Evolutionary conservation across 2,888 invertebrate genomes (phyloP).

Genomic region (Melitaea athalia): DNA sequence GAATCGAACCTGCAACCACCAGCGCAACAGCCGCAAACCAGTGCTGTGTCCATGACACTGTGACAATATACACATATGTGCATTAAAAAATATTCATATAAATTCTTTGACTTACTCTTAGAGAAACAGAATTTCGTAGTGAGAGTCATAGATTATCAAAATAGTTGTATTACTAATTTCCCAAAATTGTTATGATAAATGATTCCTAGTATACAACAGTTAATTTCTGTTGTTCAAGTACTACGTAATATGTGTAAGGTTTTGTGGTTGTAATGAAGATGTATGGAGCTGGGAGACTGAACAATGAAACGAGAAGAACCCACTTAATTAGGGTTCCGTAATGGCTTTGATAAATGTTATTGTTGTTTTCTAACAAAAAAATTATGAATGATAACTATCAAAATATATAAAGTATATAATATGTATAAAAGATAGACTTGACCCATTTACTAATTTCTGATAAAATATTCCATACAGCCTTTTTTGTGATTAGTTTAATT

Average conservation of each 20-base stretch:
- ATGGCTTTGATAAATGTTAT: background rate
- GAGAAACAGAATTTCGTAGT: no score
- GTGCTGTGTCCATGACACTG: no score
- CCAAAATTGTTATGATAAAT: conserved; percentile 6
- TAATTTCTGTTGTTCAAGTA: conserved; percentile 21
- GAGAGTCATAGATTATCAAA: background rate
- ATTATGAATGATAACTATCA: background rate
- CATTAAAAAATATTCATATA: no score
- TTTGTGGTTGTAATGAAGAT: conserved; percentile 17
- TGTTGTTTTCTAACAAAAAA: background rate
- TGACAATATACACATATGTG: no score
- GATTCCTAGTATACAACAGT: conserved; percentile 11
- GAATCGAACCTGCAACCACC: no score
- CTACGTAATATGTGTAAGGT: conserved; percentile 1
- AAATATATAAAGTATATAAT: no score
- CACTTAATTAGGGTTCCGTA: background rate
- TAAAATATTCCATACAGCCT: no score
- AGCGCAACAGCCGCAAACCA: no score
- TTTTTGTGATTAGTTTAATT: no score
- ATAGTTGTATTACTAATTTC: background rate
- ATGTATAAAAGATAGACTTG: no score
- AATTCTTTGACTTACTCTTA: no score
- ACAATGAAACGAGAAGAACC: background rate
- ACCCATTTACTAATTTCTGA: no score
- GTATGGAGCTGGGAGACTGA: conserved; percentile 9